Percentiles rank a stretch among this genome's conserved stretches.
Conservation (phyloP, 2,888 invertebrate species). For the Griposia aprilina region DNA sequence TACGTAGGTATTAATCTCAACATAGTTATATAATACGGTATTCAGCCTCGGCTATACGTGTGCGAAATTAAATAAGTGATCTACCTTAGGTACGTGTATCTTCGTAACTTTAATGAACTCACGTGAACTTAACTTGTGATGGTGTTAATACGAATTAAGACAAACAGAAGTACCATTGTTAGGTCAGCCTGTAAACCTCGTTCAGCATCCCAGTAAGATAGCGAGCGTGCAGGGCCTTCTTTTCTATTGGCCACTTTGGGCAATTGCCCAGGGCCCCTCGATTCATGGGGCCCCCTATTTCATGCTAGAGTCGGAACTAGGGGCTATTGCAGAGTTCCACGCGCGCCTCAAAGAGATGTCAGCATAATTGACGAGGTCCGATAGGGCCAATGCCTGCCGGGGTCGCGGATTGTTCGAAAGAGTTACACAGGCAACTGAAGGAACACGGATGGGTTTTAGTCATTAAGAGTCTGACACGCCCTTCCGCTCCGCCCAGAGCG, state of each 20-base stretch:
- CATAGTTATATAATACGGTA: conserved; percentile 35
- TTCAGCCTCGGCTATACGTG: conserved; percentile 36
- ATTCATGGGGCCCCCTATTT: no score
- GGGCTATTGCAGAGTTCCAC: no score
- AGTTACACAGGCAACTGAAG: background rate
- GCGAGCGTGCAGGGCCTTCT: no score
- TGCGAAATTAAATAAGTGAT: conserved; percentile 69
- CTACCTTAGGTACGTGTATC: conserved; percentile 52
- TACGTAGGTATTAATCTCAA: conserved; percentile 44
- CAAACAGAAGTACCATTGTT: conserved; percentile 33
- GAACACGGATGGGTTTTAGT: background rate
- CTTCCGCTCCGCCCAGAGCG: no score
- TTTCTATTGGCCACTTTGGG: background rate
- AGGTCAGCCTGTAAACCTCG: no score
- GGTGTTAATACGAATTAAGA: background rate
- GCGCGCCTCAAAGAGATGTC: no score
- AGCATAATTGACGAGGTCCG: no score
- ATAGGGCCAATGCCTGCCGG: no score
- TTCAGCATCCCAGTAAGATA: background rate
- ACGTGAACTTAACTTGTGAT: conserved; percentile 43
- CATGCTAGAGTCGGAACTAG: no score
- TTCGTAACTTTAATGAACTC: conserved; percentile 62
- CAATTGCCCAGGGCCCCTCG: no score
- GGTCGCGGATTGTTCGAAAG: no score
- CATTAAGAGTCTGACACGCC: background rate